Evolutionary conservation across 2,888 invertebrate species (phyloP).

Genomic region (Nyleta sp.): DNA sequence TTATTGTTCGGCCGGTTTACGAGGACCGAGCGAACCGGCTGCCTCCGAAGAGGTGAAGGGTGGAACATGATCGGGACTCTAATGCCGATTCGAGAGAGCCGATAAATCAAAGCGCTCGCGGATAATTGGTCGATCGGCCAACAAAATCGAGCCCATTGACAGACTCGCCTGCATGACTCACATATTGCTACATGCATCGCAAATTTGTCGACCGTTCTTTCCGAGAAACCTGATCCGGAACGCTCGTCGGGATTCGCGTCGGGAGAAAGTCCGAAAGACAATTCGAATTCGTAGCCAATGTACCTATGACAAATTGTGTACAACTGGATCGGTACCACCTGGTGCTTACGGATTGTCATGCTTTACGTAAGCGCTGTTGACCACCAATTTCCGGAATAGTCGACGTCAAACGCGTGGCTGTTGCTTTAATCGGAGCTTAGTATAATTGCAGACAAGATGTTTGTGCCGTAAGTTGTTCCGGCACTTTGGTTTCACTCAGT

Average conservation of each 20-base stretch:
- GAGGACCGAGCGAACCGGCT: constrained; percentile 36
- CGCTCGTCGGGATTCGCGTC: constrained; percentile 30
- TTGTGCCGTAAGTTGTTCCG: too few relatives aligned
- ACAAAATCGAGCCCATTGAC: constrained; percentile 50
- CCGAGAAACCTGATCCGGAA: constrained; percentile 40
- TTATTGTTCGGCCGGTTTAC: constrained; percentile 54
- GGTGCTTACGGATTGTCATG: constrained; percentile 1
- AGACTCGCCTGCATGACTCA: constrained; percentile 58
- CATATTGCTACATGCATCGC: constrained; percentile 32
- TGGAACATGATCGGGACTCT: constrained; percentile 44
- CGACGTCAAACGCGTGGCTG: too few relatives aligned
- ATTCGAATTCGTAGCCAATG: constrained; percentile 23
- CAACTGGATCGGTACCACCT: constrained; percentile 17
- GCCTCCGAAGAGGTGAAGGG: constrained; percentile 35
- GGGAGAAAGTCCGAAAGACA: constrained; percentile 37
- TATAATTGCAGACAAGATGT: too few relatives aligned
- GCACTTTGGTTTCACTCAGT: too few relatives aligned
- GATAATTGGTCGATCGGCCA: constrained; percentile 70
- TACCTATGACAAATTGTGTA: constrained; percentile 36
- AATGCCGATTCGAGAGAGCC: constrained; percentile 53
- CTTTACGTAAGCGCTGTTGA: constrained; percentile 12
- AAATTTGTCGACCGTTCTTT: constrained; percentile 34
- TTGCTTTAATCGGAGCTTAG: too few relatives aligned
- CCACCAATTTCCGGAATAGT: neutral
- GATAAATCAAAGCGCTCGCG: constrained; percentile 69